Conservation (phyloP, 2,888 invertebrate genomes). For the Dermolepida albohirtum region DNA sequence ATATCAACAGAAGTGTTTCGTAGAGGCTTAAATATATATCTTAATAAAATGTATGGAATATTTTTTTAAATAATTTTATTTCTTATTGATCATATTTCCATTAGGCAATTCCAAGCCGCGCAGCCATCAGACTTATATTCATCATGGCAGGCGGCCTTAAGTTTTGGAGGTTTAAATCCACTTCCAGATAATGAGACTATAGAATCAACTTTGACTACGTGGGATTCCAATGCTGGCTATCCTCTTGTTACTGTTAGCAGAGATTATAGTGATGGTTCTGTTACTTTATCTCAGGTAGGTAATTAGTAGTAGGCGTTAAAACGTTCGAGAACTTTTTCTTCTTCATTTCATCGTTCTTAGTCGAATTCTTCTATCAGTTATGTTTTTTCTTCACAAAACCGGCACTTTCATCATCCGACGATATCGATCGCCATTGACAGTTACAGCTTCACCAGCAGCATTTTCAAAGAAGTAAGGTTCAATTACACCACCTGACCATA, state of each 20-base stretch:
- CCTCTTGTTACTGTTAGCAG: slow-evolving; percentile 36
- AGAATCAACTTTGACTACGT: slow-evolving; percentile 21
- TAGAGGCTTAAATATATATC: slow-evolving; percentile 30
- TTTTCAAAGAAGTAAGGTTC: too few relatives aligned
- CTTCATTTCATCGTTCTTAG: too few relatives aligned
- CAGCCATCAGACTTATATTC: slow-evolving; percentile 28
- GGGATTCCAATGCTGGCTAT: slow-evolving; percentile 38
- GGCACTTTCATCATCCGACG: too few relatives aligned
- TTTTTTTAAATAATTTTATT: too few relatives aligned
- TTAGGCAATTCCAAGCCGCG: slow-evolving; percentile 34
- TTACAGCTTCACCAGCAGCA: too few relatives aligned
- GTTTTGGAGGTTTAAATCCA: slow-evolving; percentile 10
- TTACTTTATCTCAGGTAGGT: slow-evolving; percentile 27
- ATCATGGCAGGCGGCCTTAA: slow-evolving; percentile 29
- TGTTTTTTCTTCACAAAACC: too few relatives aligned
- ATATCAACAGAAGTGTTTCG: slow-evolving; percentile 31
- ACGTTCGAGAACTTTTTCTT: too few relatives aligned
- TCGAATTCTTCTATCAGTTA: too few relatives aligned
- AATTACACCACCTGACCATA: too few relatives aligned
- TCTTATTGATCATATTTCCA: background rate
- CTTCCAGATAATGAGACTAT: slow-evolving; percentile 18
- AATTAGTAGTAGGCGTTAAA: too few relatives aligned
- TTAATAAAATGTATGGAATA: slow-evolving; percentile 18
- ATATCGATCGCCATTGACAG: too few relatives aligned
- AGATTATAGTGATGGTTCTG: slow-evolving; percentile 25